These are phyloP conservation scores for Zele albiditarsus DNA, from an alignment of 2,888 invertebrate genomes.

Conservation along the genomic window DNA sequence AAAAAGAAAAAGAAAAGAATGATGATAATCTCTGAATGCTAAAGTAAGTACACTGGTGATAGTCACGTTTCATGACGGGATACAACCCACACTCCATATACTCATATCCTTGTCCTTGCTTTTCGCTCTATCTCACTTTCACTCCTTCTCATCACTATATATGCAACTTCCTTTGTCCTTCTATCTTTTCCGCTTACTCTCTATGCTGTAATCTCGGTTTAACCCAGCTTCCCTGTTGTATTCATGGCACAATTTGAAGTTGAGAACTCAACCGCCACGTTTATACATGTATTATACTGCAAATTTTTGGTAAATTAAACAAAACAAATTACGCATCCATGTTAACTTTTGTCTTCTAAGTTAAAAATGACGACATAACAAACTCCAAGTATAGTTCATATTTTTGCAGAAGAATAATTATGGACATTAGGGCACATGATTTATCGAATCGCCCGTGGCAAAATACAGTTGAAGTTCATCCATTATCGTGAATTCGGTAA, in stretches of 20 bases:
- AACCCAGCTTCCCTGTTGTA: conserved; percentile 48
- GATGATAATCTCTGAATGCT: not conserved
- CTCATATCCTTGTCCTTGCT: conserved; percentile 35
- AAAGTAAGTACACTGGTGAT: conserved; percentile 27
- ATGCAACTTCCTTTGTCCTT: conserved; percentile 33
- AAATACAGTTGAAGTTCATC: conserved; percentile 3
- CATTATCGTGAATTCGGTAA: not conserved
- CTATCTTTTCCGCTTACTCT: conserved; percentile 32
- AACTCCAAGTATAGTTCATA: not conserved
- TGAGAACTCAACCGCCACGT: conserved; percentile 29
- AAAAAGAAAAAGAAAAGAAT: not conserved
- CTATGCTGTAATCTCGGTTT: conserved; percentile 49
- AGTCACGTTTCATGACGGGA: conserved; percentile 29
- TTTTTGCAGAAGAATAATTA: not conserved
- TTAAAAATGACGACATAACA: not conserved
- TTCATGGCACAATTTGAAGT: conserved; percentile 50
- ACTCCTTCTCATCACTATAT: conserved; percentile 21
- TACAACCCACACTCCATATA: conserved; percentile 24
- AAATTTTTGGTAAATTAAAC: conserved; percentile 10
- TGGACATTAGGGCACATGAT: not conserved
- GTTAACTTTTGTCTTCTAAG: not conserved
- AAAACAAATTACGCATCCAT: not conserved
- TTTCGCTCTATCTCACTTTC: conserved; percentile 21
- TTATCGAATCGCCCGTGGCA: not conserved
- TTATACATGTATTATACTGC: not conserved